Evolutionary conservation across 2,888 invertebrate species (phyloP).

Genomic region (Archips xylosteana): DNA sequence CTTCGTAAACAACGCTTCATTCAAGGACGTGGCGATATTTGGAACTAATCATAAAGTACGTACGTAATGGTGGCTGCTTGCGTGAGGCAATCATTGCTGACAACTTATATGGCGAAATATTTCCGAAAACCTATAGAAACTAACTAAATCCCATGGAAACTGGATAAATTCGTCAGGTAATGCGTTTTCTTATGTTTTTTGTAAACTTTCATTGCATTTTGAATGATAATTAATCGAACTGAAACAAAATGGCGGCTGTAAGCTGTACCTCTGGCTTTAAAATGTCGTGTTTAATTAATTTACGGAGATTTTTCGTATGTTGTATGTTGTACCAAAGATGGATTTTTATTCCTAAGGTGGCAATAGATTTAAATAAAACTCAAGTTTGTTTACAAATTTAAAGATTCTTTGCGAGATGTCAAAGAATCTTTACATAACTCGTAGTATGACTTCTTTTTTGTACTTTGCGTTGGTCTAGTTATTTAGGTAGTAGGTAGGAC

Average conservation of each 20-base stretch:
- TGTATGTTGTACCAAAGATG: slow-evolving; percentile 18
- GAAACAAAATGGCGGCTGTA: slow-evolving; percentile 46
- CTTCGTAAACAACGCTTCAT: slow-evolving; percentile 40
- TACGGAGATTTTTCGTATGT: not conserved
- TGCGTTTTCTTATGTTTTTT: slow-evolving; percentile 44
- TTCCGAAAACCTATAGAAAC: slow-evolving; percentile 73
- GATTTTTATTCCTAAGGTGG: slow-evolving; percentile 56
- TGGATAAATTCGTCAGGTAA: slow-evolving; percentile 59
- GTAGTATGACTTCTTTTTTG: not conserved
- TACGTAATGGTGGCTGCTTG: slow-evolving; percentile 82
- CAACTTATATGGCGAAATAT: slow-evolving; percentile 74
- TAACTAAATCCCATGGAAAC: slow-evolving; percentile 52
- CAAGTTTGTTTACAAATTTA: slow-evolving; percentile 47
- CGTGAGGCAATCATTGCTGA: slow-evolving; percentile 76
- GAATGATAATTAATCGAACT: slow-evolving; percentile 1
- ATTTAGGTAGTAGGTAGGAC: no score
- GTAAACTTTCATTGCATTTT: slow-evolving; percentile 20
- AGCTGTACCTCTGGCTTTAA: not conserved
- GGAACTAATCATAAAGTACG: slow-evolving; percentile 44
- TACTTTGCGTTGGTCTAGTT: not conserved
- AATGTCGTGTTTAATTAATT: not conserved
- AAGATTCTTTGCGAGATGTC: slow-evolving; percentile 37
- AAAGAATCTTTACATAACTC: not conserved
- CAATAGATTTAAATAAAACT: slow-evolving; percentile 55
- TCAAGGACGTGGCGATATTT: slow-evolving; percentile 30